These are phyloP conservation scores for Danionella cerebrum DNA, from an alignment of 2,113 vertebrate species.

Conservation along the genomic window DNA sequence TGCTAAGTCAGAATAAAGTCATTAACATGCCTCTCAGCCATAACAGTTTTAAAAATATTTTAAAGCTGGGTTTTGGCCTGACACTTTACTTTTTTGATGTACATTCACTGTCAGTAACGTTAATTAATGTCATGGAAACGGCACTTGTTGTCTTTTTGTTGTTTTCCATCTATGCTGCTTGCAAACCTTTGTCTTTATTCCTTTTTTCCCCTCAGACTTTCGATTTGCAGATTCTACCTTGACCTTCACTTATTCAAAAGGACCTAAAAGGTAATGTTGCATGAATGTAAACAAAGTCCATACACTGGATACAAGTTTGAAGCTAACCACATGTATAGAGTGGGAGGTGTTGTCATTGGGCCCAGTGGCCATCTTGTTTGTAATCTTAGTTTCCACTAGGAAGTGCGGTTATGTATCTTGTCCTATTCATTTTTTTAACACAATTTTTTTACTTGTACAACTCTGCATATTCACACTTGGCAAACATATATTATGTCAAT, in stretches of 20 bases:
- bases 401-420: too few relatives aligned
- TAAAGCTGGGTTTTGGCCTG: slow-evolving; percentile 19
- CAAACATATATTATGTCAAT: too few relatives aligned
- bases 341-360: too few relatives aligned
- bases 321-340: too few relatives aligned
- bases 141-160: slow-evolving; percentile 75
- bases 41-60: slow-evolving; percentile 14
- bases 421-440: too few relatives aligned
- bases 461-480: too few relatives aligned
- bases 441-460: too few relatives aligned
- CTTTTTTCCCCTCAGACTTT: slow-evolving; percentile 82
- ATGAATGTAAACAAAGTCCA: background rate
- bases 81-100: slow-evolving; percentile 1
- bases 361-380: too few relatives aligned
- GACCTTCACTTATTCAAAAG: slow-evolving; percentile 79
- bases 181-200: background rate
- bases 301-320: too few relatives aligned
- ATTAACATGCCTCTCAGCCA: slow-evolving; percentile 29
- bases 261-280: slow-evolving; percentile 74
- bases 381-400: too few relatives aligned
- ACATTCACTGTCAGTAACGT: slow-evolving; percentile 58
- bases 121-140: slow-evolving; percentile 69
- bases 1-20: background rate
- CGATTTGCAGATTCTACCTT: slow-evolving; percentile 83
- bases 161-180: background rate